A percentile compares a stretch with the other conserved stretches of the same genome.
Evolutionary conservation across 2,888 invertebrate species (phyloP).

Genomic region (Drosophila siamana): DNA sequence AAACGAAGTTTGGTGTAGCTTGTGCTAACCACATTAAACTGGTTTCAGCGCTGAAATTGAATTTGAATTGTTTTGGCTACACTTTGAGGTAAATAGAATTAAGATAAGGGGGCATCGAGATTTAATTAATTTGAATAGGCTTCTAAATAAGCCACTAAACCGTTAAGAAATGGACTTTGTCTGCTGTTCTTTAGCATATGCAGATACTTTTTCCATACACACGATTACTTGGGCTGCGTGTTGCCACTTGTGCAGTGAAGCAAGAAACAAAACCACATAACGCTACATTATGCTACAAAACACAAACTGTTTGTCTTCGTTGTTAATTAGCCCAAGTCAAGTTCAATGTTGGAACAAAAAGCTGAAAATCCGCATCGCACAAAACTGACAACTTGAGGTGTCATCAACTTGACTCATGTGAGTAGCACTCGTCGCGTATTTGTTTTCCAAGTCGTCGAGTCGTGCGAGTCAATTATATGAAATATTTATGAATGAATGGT

Average conservation of each 20-base stretch:
- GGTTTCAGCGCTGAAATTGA: slow-evolving; percentile 56
- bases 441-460: slow-evolving; percentile 54
- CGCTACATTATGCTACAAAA: slow-evolving; percentile 24
- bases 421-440: slow-evolving; percentile 49
- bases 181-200: not conserved
- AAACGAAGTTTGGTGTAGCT: slow-evolving; percentile 38
- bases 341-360: slow-evolving; percentile 61
- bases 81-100: slow-evolving; percentile 1
- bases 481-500: slow-evolving; percentile 74
- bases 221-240: slow-evolving; percentile 5
- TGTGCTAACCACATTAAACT: slow-evolving; percentile 46
- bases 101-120: slow-evolving; percentile 3
- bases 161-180: not conserved
- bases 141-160: not conserved
- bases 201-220: not conserved
- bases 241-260: slow-evolving; percentile 51
- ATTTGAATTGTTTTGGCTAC: slow-evolving; percentile 26
- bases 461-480: slow-evolving; percentile 75
- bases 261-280: slow-evolving; percentile 40
- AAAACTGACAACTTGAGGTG: slow-evolving; percentile 51
- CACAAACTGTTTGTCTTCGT: slow-evolving; percentile 15
- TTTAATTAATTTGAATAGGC: not conserved
- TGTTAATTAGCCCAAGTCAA: slow-evolving; percentile 71
- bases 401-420: slow-evolving; percentile 64
- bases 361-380: slow-evolving; percentile 16